A percentile compares a stretch with the other conserved stretches of the same genome.
Evolutionary conservation across 2,113 vertebrate species (phyloP).

Genomic region (Phalacrocorax pelagicus): DNA sequence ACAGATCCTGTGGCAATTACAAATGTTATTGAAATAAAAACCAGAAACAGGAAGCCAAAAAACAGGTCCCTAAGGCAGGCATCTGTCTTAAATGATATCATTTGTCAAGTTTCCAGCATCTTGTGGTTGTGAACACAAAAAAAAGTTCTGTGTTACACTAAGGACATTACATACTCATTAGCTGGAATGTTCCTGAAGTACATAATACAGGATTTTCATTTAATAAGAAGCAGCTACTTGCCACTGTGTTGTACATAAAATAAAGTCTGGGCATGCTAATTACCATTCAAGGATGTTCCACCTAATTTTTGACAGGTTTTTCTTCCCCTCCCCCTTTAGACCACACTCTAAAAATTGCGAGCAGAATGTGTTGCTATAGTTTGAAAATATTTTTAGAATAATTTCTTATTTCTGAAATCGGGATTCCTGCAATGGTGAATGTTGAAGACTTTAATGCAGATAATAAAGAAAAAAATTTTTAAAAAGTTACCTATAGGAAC

Average conservation of each 20-base stretch:
- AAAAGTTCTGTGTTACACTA: slow-evolving; percentile 67
- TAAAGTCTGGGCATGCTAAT: slow-evolving; percentile 59
- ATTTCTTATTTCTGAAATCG: neutral
- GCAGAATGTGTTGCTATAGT: neutral
- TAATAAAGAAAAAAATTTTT: neutral
- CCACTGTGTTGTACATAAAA: slow-evolving; percentile 62
- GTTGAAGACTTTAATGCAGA: neutral
- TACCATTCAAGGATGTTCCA: slow-evolving; percentile 44
- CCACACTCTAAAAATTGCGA: neutral
- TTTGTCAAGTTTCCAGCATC: slow-evolving; percentile 80
- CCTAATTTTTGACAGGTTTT: slow-evolving; percentile 48
- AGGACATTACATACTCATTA: slow-evolving; percentile 75
- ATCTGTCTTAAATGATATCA: slow-evolving; percentile 82
- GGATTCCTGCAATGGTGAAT: neutral
- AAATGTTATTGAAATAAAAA: slow-evolving; percentile 81
- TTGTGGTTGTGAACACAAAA: slow-evolving; percentile 74
- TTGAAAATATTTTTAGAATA: neutral
- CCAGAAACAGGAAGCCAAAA: slow-evolving; percentile 81
- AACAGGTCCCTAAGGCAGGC: slow-evolving; percentile 78
- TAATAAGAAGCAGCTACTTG: slow-evolving; percentile 74
- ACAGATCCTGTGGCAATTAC: slow-evolving; percentile 76
- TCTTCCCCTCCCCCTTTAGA: neutral
- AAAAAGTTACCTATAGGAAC: neutral
- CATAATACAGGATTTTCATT: slow-evolving; percentile 68
- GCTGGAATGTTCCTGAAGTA: slow-evolving; percentile 65